These are phyloP conservation scores for Acipenser ruthenus DNA, from an alignment of 2,797 vertebrate species.

Conservation along the genomic window DNA sequence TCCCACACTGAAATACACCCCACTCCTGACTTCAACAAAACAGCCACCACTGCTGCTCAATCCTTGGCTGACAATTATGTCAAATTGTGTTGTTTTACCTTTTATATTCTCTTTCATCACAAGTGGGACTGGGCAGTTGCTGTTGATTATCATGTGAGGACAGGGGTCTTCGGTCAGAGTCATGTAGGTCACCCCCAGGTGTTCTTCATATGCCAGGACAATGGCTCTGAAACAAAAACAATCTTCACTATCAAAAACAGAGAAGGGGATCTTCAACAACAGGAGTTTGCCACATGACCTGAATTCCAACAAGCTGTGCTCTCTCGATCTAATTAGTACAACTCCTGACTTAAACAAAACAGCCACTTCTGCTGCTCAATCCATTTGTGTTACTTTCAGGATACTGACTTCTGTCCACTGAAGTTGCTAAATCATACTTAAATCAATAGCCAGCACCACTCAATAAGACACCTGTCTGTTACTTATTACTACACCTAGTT, in stretches of 20 bases:
- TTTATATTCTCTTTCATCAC: slow-evolving; percentile 81
- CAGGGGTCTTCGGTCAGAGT: slow-evolving; percentile 87
- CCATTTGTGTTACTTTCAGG: neutral
- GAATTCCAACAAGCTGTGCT: no score
- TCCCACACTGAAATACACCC: no score
- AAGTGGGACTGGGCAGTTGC: slow-evolving; percentile 76
- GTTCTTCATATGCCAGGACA: slow-evolving; percentile 82
- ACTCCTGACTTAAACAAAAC: neutral
- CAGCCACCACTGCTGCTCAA: neutral
- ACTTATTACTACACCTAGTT: no score
- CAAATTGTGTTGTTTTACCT: slow-evolving; percentile 52
- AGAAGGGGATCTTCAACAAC: no score
- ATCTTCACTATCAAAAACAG: no score
- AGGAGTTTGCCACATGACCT: no score
- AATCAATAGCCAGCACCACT: no score
- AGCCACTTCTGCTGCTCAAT: neutral
- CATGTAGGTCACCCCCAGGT: slow-evolving; percentile 85
- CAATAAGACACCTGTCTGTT: no score
- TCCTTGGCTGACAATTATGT: neutral
- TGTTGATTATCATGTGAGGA: slow-evolving; percentile 84
- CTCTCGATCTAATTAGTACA: no score
- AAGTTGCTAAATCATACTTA: no score
- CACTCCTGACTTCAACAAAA: neutral
- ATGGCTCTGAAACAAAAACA: slow-evolving; percentile 66
- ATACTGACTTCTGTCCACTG: no score